phyloP scores from a whole-genome alignment of 2,888 invertebrate genomes.

The Lycophotia porphyrea region DNA sequence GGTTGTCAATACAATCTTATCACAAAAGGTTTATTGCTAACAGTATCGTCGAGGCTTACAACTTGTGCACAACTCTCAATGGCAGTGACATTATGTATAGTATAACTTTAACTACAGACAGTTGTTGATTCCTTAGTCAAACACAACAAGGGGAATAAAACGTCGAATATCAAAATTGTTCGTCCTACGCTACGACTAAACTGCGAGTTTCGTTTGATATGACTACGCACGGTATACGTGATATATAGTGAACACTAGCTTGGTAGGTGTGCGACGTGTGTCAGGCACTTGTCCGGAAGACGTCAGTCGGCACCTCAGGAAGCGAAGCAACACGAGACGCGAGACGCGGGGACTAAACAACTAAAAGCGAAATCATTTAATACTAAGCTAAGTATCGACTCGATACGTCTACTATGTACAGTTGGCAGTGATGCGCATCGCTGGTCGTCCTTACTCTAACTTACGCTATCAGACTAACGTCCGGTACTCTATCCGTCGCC shows the following conservation, averaged over 20 bases:
- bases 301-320: constrained; percentile 64
- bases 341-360: constrained; percentile 70
- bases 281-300: constrained; percentile 81
- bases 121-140: constrained; percentile 80
- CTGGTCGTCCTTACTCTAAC: constrained; percentile 82
- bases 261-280: constrained; percentile 64
- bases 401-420: constrained; percentile 83
- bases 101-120: constrained; percentile 71
- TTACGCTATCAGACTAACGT: constrained; percentile 81
- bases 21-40: constrained; percentile 88
- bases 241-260: constrained; percentile 83
- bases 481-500: constrained; percentile 73
- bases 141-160: constrained; percentile 71
- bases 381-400: constrained; percentile 70
- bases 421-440: constrained; percentile 87
- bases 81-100: constrained; percentile 73
- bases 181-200: constrained; percentile 75
- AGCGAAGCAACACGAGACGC: constrained; percentile 71
- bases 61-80: constrained; percentile 60
- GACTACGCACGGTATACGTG: constrained; percentile 79
- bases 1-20: constrained; percentile 79
- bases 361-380: constrained; percentile 75
- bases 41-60: constrained; percentile 75
- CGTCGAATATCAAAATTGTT: constrained; percentile 78
- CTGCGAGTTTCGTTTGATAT: constrained; percentile 81